Evolutionary conservation across 2,113 vertebrate genomes (phyloP).

Genomic region (Dermatemys mawii): DNA sequence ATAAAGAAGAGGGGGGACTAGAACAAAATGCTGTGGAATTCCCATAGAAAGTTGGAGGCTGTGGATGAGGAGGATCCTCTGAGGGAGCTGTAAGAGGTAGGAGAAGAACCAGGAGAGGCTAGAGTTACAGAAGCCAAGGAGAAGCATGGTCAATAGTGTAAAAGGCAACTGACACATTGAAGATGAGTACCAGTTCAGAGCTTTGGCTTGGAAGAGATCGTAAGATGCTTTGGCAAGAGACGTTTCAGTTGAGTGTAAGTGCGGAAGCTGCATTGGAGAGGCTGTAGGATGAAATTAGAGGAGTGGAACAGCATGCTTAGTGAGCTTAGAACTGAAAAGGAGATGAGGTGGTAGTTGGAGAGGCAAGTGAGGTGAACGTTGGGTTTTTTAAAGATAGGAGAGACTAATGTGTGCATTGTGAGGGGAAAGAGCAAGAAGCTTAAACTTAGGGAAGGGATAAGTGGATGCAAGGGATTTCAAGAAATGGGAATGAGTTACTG

Average conservation of each 20-base stretch:
- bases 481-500: not conserved
- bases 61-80: not conserved
- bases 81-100: not conserved
- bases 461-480: not conserved
- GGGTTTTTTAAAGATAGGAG: not conserved
- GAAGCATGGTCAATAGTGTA: not conserved
- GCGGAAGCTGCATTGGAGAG: not conserved
- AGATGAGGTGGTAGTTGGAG: too few species aligned
- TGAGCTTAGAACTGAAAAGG: not conserved
- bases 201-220: not conserved
- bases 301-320: not conserved
- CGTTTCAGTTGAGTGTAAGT: not conserved
- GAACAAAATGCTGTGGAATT: not conserved
- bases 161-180: not conserved
- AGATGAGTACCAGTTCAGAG: not conserved
- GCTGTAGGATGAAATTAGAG: too few species aligned
- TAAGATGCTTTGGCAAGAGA: not conserved
- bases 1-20: not conserved
- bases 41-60: not conserved
- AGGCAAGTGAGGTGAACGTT: not conserved
- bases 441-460: not conserved
- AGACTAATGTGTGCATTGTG: not conserved
- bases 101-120: not conserved
- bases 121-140: not conserved
- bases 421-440: not conserved